Percentiles rank a stretch among this genome's conserved stretches.
These are phyloP conservation scores for Ginglymostoma cirratum DNA, from an alignment of 2,113 vertebrate species.

Conservation along the genomic window DNA sequence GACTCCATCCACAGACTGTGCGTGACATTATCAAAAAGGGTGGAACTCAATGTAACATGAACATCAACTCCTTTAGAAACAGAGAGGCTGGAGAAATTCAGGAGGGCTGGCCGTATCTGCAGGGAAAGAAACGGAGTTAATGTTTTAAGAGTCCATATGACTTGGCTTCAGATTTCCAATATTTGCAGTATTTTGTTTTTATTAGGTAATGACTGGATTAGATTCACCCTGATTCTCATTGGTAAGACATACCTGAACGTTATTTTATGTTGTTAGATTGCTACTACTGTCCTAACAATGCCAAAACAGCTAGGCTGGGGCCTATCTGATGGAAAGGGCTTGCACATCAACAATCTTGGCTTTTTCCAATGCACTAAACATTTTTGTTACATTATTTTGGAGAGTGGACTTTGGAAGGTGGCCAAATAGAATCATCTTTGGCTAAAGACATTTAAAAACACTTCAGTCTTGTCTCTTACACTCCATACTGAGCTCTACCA, in stretches of 20 bases:
- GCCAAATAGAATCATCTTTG: not conserved
- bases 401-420: not conserved
- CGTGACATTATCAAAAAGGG: too few species aligned
- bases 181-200: too few species aligned
- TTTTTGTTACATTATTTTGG: not conserved
- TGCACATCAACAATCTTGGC: not conserved
- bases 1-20: too few species aligned
- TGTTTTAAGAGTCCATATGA: too few species aligned
- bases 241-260: not conserved
- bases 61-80: too few species aligned
- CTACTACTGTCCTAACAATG: not conserved
- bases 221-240: not conserved
- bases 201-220: not conserved
- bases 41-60: too few species aligned
- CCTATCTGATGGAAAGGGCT: not conserved
- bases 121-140: too few species aligned
- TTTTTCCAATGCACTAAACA: not conserved
- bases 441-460: not conserved
- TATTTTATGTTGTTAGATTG: not conserved
- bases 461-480: not conserved
- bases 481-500: not conserved
- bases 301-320: not conserved
- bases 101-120: too few species aligned
- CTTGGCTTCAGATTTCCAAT: too few species aligned
- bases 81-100: not conserved